Percentiles rank a stretch among this genome's conserved stretches.
These are phyloP conservation scores for Chloropsis cyanopogon DNA, from an alignment of 2,113 vertebrate genomes.

Conservation along the genomic window DNA sequence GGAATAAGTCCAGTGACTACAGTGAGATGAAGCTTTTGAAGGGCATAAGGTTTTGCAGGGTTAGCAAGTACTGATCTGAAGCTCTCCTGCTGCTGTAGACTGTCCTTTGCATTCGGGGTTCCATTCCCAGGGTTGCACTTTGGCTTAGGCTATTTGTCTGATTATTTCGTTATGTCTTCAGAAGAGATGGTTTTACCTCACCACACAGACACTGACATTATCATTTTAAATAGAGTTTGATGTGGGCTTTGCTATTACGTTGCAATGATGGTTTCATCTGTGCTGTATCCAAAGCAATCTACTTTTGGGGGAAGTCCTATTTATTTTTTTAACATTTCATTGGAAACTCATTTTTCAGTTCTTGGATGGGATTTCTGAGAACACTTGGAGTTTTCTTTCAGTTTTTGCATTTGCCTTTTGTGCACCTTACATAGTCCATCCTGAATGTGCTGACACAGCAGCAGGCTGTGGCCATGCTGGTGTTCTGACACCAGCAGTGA, in stretches of 20 bases:
- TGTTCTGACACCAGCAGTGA: background rate
- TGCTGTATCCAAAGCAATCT: background rate
- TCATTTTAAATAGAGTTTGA: background rate
- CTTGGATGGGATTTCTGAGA: background rate
- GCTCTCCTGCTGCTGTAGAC: background rate
- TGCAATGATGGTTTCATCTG: background rate
- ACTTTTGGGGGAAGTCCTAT: background rate
- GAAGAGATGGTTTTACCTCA: background rate
- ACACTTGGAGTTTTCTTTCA: background rate
- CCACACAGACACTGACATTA: background rate
- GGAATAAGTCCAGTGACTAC: background rate
- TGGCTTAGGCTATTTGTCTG: background rate
- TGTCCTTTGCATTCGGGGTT: background rate
- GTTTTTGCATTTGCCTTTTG: background rate
- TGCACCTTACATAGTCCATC: background rate
- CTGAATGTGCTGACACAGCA: background rate
- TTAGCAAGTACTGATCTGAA: background rate
- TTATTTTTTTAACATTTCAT: background rate
- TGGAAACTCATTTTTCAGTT: background rate
- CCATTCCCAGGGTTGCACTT: fast-evolving
- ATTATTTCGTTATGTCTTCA: fast-evolving
- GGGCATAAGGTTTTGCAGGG: background rate
- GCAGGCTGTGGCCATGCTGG: background rate
- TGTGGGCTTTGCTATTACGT: fast-evolving
- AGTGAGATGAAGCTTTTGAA: background rate